Percentiles rank a stretch among this genome's conserved stretches.
Conservation (phyloP, 2,113 vertebrate genomes). For the Neolamprologus modestus region DNA sequence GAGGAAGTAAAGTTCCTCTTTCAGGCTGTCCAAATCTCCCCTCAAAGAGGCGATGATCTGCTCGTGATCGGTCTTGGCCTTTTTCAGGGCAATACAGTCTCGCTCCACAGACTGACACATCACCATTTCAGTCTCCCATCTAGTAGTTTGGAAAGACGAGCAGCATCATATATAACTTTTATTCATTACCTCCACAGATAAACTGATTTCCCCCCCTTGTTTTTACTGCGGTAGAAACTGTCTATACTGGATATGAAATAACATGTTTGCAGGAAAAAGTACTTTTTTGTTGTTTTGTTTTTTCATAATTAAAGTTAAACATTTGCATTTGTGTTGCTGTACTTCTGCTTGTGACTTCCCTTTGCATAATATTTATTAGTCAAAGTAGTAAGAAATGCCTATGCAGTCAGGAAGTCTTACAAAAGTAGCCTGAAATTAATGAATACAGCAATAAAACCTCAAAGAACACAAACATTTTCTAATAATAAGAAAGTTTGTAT, state of each 20-base stretch:
- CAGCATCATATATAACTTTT: background rate
- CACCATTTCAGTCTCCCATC: slow-evolving; percentile 78
- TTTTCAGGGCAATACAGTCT: slow-evolving; percentile 80
- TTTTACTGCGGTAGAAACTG: background rate
- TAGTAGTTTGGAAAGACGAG: background rate
- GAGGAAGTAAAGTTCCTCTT: slow-evolving; percentile 83
- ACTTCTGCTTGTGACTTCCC: background rate
- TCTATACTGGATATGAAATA: background rate
- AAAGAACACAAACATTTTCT: background rate
- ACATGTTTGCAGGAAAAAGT: background rate
- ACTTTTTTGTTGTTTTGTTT: background rate
- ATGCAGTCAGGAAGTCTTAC: background rate
- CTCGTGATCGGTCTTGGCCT: slow-evolving; percentile 78
- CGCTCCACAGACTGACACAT: slow-evolving; percentile 85
- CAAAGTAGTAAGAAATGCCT: background rate
- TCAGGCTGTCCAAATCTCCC: slow-evolving; percentile 84
- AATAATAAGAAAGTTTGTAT: background rate
- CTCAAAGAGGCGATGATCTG: slow-evolving; percentile 83
- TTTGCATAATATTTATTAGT: background rate
- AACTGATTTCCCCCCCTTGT: rapidly evolving
- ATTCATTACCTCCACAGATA: background rate
- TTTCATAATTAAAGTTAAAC: background rate
- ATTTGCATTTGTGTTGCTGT: background rate
- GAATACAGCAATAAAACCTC: background rate
- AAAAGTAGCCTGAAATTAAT: background rate